phyloP scores from a whole-genome alignment of 2,113 vertebrate species.

The Halcyon senegalensis region DNA sequence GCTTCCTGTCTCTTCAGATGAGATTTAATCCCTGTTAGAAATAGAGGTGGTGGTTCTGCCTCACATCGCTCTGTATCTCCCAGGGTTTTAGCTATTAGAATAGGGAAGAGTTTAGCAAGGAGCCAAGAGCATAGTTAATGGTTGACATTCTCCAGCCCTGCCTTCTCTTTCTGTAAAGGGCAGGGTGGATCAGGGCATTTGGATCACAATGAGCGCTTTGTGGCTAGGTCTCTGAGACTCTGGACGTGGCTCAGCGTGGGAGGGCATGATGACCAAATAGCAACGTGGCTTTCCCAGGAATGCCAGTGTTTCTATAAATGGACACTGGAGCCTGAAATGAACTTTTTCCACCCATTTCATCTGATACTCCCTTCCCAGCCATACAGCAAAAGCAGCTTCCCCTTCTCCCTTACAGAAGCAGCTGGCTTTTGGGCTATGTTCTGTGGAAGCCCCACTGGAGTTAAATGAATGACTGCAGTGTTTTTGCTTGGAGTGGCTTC shows the following conservation, averaged over 20 bases:
- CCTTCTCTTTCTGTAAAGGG: not conserved
- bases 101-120: not conserved
- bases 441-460: not conserved
- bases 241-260: not conserved
- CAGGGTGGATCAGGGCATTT: not conserved
- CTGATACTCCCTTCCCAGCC: not conserved
- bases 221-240: not conserved
- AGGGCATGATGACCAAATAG: not conserved
- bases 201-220: not conserved
- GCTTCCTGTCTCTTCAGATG: not conserved
- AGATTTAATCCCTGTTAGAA: not conserved
- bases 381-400: not conserved
- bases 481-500: not conserved
- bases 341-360: not conserved
- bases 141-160: not conserved
- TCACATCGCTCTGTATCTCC: not conserved
- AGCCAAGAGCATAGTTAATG: not conserved
- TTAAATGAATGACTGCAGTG: not conserved
- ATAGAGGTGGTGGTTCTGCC: not conserved
- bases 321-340: not conserved
- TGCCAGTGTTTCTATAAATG: not conserved
- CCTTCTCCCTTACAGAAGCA: not conserved
- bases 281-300: constrained; percentile 7
- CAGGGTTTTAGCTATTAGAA: not conserved
- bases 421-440: not conserved